Conservation (phyloP, 2,797 vertebrate genomes). For the Lepilemur septentrionalis region DNA sequence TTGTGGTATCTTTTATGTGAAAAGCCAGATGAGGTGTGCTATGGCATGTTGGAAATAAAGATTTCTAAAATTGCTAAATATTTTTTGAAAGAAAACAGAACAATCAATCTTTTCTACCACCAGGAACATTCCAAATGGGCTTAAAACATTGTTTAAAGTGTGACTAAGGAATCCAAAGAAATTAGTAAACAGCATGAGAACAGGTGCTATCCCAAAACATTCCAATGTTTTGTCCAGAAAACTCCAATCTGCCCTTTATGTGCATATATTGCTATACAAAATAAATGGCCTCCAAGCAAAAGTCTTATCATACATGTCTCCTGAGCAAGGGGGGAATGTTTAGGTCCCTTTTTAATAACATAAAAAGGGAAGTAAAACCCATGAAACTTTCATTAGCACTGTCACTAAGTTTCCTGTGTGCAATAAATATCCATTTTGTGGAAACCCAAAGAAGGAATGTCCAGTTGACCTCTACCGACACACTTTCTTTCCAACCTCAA, state of each 20-base stretch:
- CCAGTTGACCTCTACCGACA: neutral
- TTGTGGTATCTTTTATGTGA: neutral
- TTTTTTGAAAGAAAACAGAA: conserved; percentile 38
- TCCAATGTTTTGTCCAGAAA: conserved; percentile 23
- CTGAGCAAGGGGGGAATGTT: neutral
- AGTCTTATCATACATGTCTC: neutral
- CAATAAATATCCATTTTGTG: neutral
- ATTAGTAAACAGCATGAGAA: neutral
- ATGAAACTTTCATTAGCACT: neutral
- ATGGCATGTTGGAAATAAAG: neutral
- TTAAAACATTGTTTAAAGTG: conserved; percentile 9
- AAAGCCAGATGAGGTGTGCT: neutral
- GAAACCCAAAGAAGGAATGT: neutral
- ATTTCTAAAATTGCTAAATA: conserved; percentile 30
- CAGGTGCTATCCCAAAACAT: neutral
- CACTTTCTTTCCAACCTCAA: neutral
- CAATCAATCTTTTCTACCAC: neutral
- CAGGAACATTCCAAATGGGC: neutral
- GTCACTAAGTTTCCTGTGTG: neutral
- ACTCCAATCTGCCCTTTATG: neutral
- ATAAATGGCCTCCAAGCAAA: neutral
- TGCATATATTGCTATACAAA: neutral
- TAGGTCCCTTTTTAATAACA: neutral
- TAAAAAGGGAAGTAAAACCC: neutral
- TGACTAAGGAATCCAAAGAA: neutral